These are phyloP conservation scores for Pegoplata infirma DNA, from an alignment of 2,888 invertebrate genomes.

Conservation along the genomic window DNA sequence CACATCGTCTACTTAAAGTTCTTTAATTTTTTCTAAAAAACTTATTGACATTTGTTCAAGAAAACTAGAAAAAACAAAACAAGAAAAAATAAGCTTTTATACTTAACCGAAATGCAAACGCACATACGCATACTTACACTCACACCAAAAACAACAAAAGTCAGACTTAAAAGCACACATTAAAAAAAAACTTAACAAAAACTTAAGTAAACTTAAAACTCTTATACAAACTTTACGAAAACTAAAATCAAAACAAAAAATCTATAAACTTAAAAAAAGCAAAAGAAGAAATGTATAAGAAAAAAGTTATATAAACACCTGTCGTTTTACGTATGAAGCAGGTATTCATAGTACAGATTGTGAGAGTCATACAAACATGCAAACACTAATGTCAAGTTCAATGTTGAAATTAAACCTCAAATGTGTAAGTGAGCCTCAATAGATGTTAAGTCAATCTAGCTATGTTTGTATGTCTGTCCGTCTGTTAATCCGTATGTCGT, in stretches of 20 bases:
- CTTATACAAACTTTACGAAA: slow-evolving; percentile 19
- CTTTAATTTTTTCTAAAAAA: neutral
- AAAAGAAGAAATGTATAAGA: too few relatives aligned
- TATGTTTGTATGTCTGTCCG: too few relatives aligned
- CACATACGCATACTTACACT: neutral
- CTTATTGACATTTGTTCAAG: slow-evolving; percentile 9
- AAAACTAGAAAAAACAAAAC: neutral
- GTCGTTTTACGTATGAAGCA: neutral
- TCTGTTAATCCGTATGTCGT: too few relatives aligned
- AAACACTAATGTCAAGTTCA: slow-evolving; percentile 31
- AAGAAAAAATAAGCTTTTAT: slow-evolving; percentile 16
- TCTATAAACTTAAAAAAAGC: neutral
- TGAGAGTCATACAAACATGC: neutral
- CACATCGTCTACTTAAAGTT: slow-evolving; percentile 4
- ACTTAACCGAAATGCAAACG: slow-evolving; percentile 11
- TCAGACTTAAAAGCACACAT: slow-evolving; percentile 41
- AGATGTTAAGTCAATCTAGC: too few relatives aligned
- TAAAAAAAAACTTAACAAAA: slow-evolving; percentile 28
- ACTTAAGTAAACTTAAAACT: slow-evolving; percentile 35
- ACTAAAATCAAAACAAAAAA: slow-evolving; percentile 10
- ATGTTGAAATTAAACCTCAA: slow-evolving; percentile 17
- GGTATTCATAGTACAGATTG: neutral
- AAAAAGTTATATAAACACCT: slow-evolving; percentile 18
- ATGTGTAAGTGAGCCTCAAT: neutral
- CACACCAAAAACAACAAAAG: slow-evolving; percentile 17